Base-by-base conservation (phyloP, 2,113 vertebrate genomes). In the Elgaria multicarinata region DNA sequence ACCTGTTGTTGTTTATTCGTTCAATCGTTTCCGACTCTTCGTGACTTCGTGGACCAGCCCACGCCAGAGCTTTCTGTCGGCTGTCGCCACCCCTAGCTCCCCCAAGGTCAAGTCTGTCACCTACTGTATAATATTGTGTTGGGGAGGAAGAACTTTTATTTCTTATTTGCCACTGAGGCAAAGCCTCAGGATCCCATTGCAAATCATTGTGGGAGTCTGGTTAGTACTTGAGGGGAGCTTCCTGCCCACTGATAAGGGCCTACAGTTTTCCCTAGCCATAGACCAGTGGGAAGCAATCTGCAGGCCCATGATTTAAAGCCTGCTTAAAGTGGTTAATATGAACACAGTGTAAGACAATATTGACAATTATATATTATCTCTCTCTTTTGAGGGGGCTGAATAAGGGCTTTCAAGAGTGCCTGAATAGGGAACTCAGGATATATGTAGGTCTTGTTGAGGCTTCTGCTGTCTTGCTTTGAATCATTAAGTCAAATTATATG, bases 351-450 rank as follows among this genome's bases (percentile, higher is more conserved):
- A 88, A 82, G 82, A 26, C 58, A 82, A 87, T 46, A 83, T 69
- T 64, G 18, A 13, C 50, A 50, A 80, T 85, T 69, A 53, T n/a
- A 14, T 66, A 4, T 46, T 36, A 28, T 26, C 46, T 85, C n/a
- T 36, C 44, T n/a, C 5, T 39, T 46, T 39, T 10, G 75, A 26
- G 58, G 20, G 26, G 64, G 76, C 83, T 87, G 92, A 91, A 89
- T 28, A 81, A 85, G 80, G 20, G 26, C 33, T 88, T 92, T 92
- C 46, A 8, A 26, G 33, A 42, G 91, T 90, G 33, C 31, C 78
- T 18, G 36, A 46, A 92, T 46, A 91, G 44, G 55, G 18, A 39
- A 62, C 13, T 86, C 81, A 53, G 78, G 2, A 0, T 77, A 31
- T 7, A 22, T 83, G 3, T 55, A 74, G 0, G 0, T 91, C 91